Evolutionary conservation across 2,113 vertebrate genomes (phyloP).

Genomic region (Cinclus cinclus): DNA sequence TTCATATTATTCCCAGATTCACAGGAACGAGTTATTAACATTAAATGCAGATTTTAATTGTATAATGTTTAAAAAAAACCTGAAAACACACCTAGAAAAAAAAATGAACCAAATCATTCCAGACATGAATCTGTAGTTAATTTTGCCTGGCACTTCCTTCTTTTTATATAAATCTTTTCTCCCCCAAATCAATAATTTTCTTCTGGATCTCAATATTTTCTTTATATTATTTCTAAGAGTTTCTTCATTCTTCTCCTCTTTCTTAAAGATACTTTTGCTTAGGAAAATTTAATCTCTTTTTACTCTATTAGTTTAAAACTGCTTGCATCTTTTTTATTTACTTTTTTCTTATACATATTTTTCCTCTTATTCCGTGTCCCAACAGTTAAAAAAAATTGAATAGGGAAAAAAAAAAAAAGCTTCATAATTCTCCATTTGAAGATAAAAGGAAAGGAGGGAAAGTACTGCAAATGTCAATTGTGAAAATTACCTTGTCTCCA

Average conservation of each 20-base stretch:
- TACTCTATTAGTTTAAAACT: background rate
- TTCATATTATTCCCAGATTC: background rate
- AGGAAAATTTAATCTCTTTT: background rate
- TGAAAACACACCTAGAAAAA: background rate
- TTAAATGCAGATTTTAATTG: background rate
- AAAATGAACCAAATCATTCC: background rate
- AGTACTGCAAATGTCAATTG: slow-evolving; percentile 1
- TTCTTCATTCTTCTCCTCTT: background rate
- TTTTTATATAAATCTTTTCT: background rate
- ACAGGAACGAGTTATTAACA: background rate
- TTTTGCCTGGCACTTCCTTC: background rate
- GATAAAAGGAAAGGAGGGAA: background rate
- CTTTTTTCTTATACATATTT: background rate
- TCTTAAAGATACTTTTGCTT: background rate
- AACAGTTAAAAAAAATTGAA: background rate
- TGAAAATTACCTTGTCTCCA: slow-evolving; percentile 13
- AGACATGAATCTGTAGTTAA: background rate
- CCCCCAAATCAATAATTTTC: background rate
- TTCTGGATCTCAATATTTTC: background rate
- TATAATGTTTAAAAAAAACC: background rate
- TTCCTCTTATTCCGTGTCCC: background rate
- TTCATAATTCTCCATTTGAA: background rate
- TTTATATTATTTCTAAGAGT: background rate
- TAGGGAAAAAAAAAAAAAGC: background rate
- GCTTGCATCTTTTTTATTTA: background rate